Percentiles rank a stretch among this genome's conserved stretches.
Conservation (phyloP, 2,888 invertebrate species). For the Aleiodes leptofemur region DNA sequence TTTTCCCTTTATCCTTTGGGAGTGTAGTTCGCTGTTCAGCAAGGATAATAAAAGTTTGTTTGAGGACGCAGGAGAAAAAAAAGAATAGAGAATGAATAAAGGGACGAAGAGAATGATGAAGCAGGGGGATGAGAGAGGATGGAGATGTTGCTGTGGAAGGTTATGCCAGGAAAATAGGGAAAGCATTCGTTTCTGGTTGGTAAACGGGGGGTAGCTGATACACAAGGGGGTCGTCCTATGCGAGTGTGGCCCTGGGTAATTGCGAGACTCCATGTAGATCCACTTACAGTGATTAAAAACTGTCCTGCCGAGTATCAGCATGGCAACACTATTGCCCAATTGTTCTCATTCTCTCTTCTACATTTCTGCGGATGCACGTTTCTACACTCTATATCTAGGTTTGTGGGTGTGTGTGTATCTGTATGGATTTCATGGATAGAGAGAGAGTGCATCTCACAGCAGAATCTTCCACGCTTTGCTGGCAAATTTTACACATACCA, state of each 20-base stretch:
- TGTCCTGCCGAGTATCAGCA: slow-evolving; percentile 70
- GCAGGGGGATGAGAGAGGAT: slow-evolving; percentile 39
- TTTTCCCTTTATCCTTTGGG: slow-evolving; percentile 26
- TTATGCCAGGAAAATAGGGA: slow-evolving; percentile 57
- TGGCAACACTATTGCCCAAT: slow-evolving; percentile 11
- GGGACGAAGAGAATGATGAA: slow-evolving; percentile 51
- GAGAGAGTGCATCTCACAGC: slow-evolving; percentile 3
- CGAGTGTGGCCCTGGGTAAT: slow-evolving; percentile 70
- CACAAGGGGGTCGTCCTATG: slow-evolving; percentile 69
- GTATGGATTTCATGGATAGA: too few species aligned
- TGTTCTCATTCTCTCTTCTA: neutral
- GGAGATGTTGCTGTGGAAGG: slow-evolving; percentile 22
- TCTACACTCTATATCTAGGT: neutral
- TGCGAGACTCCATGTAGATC: slow-evolving; percentile 74
- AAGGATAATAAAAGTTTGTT: slow-evolving; percentile 29
- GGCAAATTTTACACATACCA: slow-evolving; percentile 18
- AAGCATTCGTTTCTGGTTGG: slow-evolving; percentile 58
- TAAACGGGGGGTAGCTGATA: slow-evolving; percentile 62
- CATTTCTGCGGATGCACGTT: slow-evolving; percentile 17
- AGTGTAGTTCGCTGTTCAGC: slow-evolving; percentile 40
- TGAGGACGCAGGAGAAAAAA: slow-evolving; percentile 37
- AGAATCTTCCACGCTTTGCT: slow-evolving; percentile 19
- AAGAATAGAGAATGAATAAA: slow-evolving; percentile 43
- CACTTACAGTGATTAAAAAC: slow-evolving; percentile 76
- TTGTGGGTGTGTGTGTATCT: neutral